A percentile compares a stretch with the other conserved stretches of the same genome.
These are phyloP conservation scores for Silurus lanzhouensis DNA, from an alignment of 2,797 vertebrate genomes.

Conservation along the genomic window DNA sequence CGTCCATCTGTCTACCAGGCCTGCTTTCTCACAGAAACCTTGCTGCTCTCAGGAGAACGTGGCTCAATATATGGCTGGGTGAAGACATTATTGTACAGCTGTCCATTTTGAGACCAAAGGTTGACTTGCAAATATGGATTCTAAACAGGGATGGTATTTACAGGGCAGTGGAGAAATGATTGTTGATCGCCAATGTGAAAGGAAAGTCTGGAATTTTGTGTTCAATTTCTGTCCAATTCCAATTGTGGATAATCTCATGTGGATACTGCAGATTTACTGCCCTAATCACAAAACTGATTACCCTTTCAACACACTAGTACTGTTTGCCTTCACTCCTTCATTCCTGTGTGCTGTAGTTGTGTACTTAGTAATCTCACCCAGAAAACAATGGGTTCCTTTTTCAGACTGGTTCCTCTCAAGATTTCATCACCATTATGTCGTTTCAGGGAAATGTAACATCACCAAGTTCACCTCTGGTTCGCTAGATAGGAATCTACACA, in stretches of 20 bases:
- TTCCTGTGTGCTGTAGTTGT: not conserved
- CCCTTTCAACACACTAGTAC: not conserved
- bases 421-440: not conserved
- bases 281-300: not conserved
- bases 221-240: not conserved
- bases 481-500: not conserved
- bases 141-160: not conserved
- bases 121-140: too few relatives aligned
- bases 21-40: constrained; percentile 47
- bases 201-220: not conserved
- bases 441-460: not conserved
- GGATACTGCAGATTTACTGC: not conserved
- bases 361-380: not conserved
- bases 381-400: not conserved
- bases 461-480: not conserved
- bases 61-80: not conserved
- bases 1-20: not conserved
- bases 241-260: not conserved
- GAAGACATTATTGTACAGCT: not conserved
- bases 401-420: not conserved
- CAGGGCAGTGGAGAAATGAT: not conserved
- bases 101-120: not conserved
- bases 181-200: not conserved
- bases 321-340: not conserved
- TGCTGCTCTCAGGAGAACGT: constrained; percentile 2